Conservation (phyloP, 37 sponge, comb jelly and placozoan species). For the Axinella damicornis region DNA sequence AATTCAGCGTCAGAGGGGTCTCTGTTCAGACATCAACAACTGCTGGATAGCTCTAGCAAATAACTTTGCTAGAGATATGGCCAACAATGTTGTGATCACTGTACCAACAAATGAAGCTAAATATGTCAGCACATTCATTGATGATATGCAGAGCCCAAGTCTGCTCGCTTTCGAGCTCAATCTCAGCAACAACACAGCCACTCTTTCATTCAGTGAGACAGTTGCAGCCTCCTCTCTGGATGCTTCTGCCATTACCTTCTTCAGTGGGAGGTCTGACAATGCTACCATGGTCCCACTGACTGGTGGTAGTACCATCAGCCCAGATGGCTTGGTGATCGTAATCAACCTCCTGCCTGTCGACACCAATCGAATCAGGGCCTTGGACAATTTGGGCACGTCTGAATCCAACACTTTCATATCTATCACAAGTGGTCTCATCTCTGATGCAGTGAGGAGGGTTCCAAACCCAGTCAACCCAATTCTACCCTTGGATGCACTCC, state of each 20-base stretch:
- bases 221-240: slow-evolving; percentile 73
- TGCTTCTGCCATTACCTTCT: slow-evolving; percentile 65
- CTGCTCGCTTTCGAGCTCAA: slow-evolving; percentile 73
- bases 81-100: slow-evolving; percentile 59
- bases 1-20: slow-evolving; percentile 70
- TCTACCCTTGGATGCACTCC: slow-evolving; percentile 28
- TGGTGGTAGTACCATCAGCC: slow-evolving; percentile 65
- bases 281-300: slow-evolving; percentile 54
- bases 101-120: slow-evolving; percentile 66
- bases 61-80: slow-evolving; percentile 68
- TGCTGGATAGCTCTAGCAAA: slow-evolving; percentile 89
- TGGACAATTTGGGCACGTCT: slow-evolving; percentile 60
- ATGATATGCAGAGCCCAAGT: slow-evolving; percentile 70
- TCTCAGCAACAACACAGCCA: slow-evolving; percentile 68
- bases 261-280: slow-evolving; percentile 26
- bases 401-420: slow-evolving; percentile 77
- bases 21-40: slow-evolving; percentile 85
- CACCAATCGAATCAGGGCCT: slow-evolving; percentile 70
- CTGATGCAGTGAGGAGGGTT: slow-evolving; percentile 66
- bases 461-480: slow-evolving; percentile 67
- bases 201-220: slow-evolving; percentile 81
- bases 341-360: slow-evolving; percentile 64
- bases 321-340: slow-evolving; percentile 61
- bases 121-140: slow-evolving; percentile 48
- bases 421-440: slow-evolving; percentile 53